These are phyloP conservation scores for Hypsopygia costalis DNA, from an alignment of 2,888 invertebrate genomes.

Conservation along the genomic window DNA sequence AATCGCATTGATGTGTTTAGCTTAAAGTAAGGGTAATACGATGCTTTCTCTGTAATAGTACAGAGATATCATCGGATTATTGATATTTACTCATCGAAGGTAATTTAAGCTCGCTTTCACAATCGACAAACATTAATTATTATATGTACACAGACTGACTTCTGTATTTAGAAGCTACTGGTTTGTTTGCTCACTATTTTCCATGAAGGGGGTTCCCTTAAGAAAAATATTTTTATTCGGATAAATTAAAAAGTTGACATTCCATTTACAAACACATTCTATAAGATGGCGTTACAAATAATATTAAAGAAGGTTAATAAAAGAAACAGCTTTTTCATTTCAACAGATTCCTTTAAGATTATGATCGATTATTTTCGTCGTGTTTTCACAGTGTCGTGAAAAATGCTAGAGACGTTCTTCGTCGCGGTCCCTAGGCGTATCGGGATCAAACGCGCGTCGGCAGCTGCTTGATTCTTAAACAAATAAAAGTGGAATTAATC, in stretches of 20 bases:
- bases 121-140: conserved; percentile 44
- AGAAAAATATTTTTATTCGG: conserved; percentile 4
- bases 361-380: conserved; percentile 74
- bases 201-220: conserved; percentile 10
- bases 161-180: conserved; percentile 43
- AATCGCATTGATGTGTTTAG: no score
- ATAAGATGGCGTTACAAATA: conserved; percentile 10
- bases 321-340: conserved; percentile 44
- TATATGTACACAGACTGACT: conserved; percentile 38
- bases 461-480: conserved; percentile 70
- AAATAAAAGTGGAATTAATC: conserved; percentile 78
- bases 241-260: conserved; percentile 12
- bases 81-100: conserved; percentile 9
- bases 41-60: no score
- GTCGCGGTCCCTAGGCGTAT: conserved; percentile 59
- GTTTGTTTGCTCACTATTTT: conserved; percentile 39
- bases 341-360: conserved; percentile 56
- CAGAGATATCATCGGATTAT: no score
- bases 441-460: conserved; percentile 69
- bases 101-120: conserved; percentile 36
- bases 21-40: no score
- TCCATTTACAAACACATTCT: conserved; percentile 17
- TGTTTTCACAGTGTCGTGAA: conserved; percentile 61
- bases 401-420: conserved; percentile 63
- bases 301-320: conserved; percentile 27